Evolutionary conservation across 2,888 invertebrate genomes (phyloP).

Genomic region (Parnassius smintheus): DNA sequence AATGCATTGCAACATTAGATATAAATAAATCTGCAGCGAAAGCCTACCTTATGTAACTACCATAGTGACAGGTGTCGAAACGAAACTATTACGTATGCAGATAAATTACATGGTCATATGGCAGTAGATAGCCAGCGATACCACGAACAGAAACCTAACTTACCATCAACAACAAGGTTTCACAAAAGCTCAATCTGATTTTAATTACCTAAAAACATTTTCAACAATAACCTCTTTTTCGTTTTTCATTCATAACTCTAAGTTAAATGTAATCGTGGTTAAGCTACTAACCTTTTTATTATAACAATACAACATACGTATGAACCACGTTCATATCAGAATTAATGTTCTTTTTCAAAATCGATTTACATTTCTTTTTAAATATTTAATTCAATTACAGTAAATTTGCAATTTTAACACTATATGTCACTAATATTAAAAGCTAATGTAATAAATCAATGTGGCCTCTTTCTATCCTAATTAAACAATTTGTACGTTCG

Average conservation of each 20-base stretch:
- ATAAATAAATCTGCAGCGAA: constrained; percentile 51
- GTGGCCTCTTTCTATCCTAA: constrained; percentile 48
- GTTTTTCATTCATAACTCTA: constrained; percentile 69
- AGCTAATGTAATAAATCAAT: constrained; percentile 60
- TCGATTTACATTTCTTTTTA: constrained; percentile 49
- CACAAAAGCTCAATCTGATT: constrained; percentile 77
- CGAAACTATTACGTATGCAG: constrained; percentile 31
- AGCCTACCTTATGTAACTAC: constrained; percentile 62
- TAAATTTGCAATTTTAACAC: constrained; percentile 72
- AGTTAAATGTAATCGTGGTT: constrained; percentile 73
- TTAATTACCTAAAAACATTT: constrained; percentile 78
- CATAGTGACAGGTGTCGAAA: constrained; percentile 38
- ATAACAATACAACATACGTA: constrained; percentile 77
- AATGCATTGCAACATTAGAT: constrained; percentile 64
- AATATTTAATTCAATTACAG: constrained; percentile 51
- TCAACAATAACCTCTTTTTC: constrained; percentile 78
- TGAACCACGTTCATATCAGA: constrained; percentile 67
- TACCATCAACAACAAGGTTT: constrained; percentile 68
- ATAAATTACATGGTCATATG: constrained; percentile 30
- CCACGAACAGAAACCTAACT: constrained; percentile 48
- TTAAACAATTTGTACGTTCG: constrained; percentile 30
- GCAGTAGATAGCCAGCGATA: constrained; percentile 37
- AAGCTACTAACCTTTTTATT: constrained; percentile 74
- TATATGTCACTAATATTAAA: constrained; percentile 81
- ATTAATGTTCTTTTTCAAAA: constrained; percentile 33